Base-by-base conservation (phyloP, 2,888 invertebrate genomes). In the Anticlea derivata region DNA sequence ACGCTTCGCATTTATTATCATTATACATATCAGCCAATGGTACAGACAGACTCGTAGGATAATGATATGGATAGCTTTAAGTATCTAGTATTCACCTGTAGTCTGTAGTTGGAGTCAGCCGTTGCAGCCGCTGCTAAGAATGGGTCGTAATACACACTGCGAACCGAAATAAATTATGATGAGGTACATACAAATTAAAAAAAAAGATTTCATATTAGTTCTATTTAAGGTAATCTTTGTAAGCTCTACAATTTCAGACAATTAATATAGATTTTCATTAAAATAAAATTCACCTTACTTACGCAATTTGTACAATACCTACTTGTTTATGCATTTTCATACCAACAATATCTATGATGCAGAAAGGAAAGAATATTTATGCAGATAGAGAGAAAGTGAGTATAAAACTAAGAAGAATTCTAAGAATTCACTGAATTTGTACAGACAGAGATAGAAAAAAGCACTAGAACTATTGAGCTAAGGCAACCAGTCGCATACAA, bases 101-200 rank as follows among this genome's bases (percentile, higher is more conserved):
- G 93, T 92, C 97, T 95, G 92, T 96, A 96, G 92, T 95, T 96
- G 65, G 96, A 95, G 92, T 97, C 97, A 74, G 96, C 95, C 70
- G 93, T 92, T 63, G 96, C 95, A 62, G 96, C 96, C 67, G 96
- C 96, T 66, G 97, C 97, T 92, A 98, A 92, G 94, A 97, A 97
- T 75, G 97, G 98, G 93, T 98, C 98, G 92, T 98, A 98, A 93
- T 98, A 98, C 68, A 98, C 95, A 91, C 97, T 96, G 91, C 89
- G 93, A 92, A 82, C 81, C 73, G 71, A 76, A 80, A 73, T 53
- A 51, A 45, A 39, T 38, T 7, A 50, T 52, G 22, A 53, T 55
- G 26, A 50, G 30, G n/a, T 10, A 29, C n/a, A 12, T 12, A 12
- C 5, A 31, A 27, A 5, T 30, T 26, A 13, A 33, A 33, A 39